phyloP scores from a whole-genome alignment of 2,888 invertebrate genomes.

The Myopa tessellatipennis region DNA sequence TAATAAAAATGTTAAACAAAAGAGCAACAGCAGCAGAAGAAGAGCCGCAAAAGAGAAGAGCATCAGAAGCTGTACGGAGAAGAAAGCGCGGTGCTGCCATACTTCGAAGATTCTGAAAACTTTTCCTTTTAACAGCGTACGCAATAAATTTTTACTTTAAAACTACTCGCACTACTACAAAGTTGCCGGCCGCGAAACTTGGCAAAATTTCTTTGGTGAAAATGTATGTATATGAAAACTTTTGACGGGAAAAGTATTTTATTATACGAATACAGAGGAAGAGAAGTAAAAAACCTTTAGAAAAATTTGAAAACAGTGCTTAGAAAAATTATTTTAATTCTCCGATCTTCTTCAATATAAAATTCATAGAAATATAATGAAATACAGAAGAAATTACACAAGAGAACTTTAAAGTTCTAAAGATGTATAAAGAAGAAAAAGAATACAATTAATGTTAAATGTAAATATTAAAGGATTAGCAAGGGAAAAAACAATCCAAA shows the following conservation, averaged over 20 bases:
- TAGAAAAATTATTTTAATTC: too few relatives aligned
- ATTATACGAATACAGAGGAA: background rate
- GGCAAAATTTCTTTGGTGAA: background rate
- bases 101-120: slow-evolving; percentile 41
- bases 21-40: background rate
- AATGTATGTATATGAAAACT: background rate
- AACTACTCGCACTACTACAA: background rate
- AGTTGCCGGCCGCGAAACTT: background rate
- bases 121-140: slow-evolving; percentile 11
- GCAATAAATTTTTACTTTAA: slow-evolving; percentile 9
- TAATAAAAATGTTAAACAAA: background rate
- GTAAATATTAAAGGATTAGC: too few relatives aligned
- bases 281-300: too few relatives aligned
- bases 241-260: background rate
- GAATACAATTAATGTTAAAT: too few relatives aligned
- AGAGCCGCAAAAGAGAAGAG: background rate
- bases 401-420: too few relatives aligned
- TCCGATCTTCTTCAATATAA: too few relatives aligned
- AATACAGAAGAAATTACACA: too few relatives aligned
- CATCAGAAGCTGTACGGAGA: slow-evolving; percentile 21
- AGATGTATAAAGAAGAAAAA: too few relatives aligned
- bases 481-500: too few relatives aligned
- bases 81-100: slow-evolving; percentile 37
- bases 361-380: too few relatives aligned
- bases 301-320: too few relatives aligned